Evolutionary conservation across 2,888 invertebrate species (phyloP), one percentile per base, ranked within the genome.

Genomic region (Spisula solida): DNA sequence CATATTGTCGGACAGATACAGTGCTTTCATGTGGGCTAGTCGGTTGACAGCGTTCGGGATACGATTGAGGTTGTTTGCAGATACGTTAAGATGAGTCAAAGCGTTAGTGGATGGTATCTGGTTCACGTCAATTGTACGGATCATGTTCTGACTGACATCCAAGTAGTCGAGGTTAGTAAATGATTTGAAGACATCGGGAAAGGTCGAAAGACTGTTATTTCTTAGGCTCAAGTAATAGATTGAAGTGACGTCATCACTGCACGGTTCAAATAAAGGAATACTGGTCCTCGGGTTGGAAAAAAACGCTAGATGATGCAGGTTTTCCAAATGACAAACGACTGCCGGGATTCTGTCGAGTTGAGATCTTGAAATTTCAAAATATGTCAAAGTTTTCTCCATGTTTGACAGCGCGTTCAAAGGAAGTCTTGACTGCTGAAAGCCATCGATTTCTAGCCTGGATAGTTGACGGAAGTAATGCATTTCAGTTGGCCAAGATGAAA

Each of bases 221-320:
- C 79, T 55, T 14, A 87, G 25, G 31, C 79, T 82, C 8, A 87
- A 48, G 60, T 56, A 87, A 48, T 82, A 41, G 34, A 87, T 34
- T 1, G 82, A 79, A 20, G 79, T 60, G 48, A 87, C 55, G 47
- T 82, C 55, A n/a, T 78, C 51, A 60, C 51, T 79, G 56, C 87
- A 87, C 6, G 82, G 87, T 75, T 87, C 87, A 56, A 87, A 87
- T 79, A 87, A 79, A 20, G 87, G 87, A 25, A 78, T 34, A 25
- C 56, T 78, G 14, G 87, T 87, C 31, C 79, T 60, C 6, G 79
- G 82, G 82, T 87, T 87, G 5, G 82, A 82, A 20, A 41, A 60
- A 75, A 78, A 87, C 5, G 41, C 31, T 16, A 87, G 29, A 47
- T 82, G 70, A 18, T 79, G 56, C 25, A 87, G 25, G 55, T 82